Evolutionary conservation across 1,140 invertebrate genomes (phyloP).

Genomic region (Hirudo medicinalis): DNA sequence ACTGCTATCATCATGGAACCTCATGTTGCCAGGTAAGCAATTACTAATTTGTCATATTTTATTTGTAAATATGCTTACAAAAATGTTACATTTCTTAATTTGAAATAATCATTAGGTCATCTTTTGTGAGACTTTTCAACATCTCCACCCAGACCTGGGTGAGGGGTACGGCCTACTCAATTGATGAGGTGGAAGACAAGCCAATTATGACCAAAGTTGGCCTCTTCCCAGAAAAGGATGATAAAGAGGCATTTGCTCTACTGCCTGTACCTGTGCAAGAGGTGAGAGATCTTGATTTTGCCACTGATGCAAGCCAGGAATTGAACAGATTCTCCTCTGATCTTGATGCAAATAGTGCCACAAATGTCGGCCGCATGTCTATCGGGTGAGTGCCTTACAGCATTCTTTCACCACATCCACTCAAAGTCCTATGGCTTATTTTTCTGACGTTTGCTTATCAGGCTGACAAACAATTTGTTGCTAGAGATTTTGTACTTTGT

Average conservation of each 20-base stretch:
- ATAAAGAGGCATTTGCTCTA: conserved; percentile 95
- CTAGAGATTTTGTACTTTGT: conserved; percentile 75
- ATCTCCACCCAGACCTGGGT: conserved; percentile 90
- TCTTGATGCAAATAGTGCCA: conserved; percentile 74
- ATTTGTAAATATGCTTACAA: background rate
- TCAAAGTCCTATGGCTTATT: background rate
- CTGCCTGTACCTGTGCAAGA: conserved; percentile 47
- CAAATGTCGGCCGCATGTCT: conserved; percentile 57
- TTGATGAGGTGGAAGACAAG: conserved; percentile 88
- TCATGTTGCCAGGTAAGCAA: conserved; percentile 62
- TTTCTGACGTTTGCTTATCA: conserved; percentile 34
- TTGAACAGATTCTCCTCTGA: conserved; percentile 67
- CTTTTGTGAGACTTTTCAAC: conserved; percentile 81
- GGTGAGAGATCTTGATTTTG: conserved; percentile 85
- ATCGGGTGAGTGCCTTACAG: background rate
- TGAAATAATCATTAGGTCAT: conserved; percentile 47
- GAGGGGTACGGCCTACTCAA: conserved; percentile 81
- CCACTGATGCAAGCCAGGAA: conserved; percentile 95
- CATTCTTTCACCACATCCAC: background rate
- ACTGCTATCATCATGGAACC: conserved; percentile 83
- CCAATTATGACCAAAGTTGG: conserved; percentile 93
- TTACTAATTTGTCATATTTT: background rate
- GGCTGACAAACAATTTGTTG: conserved; percentile 72
- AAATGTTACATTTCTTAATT: background rate
- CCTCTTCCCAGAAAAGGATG: conserved; percentile 82